Conservation (phyloP, 2,797 vertebrate species). For the Pyrrhura leucotis region DNA sequence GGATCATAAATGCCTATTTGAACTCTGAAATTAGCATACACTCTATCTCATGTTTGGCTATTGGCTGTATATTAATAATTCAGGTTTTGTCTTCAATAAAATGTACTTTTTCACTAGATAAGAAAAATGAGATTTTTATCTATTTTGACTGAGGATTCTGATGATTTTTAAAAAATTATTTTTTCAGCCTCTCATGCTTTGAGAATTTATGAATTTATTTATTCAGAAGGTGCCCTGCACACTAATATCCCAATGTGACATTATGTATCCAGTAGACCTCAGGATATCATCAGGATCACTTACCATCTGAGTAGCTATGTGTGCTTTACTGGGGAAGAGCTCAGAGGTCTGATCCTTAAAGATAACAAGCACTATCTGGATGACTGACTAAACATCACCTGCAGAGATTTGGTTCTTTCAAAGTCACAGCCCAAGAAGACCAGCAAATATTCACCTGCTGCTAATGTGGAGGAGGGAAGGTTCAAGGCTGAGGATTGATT, state of each 20-base stretch:
- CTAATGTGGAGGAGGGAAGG: neutral
- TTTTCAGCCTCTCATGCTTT: neutral
- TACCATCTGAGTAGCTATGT: neutral
- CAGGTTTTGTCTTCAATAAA: slow-evolving; percentile 45
- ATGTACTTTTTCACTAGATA: neutral
- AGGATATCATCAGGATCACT: neutral
- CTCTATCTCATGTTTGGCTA: slow-evolving; percentile 35
- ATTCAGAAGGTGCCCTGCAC: neutral
- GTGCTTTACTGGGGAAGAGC: neutral
- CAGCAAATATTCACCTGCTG: neutral
- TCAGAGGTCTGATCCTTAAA: neutral
- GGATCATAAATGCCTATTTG: slow-evolving; percentile 36
- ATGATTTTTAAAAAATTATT: neutral
- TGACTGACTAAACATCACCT: neutral
- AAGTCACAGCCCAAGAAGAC: neutral
- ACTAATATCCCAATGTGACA: neutral
- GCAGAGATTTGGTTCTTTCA: neutral
- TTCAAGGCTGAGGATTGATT: neutral
- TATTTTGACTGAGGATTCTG: slow-evolving; percentile 41
- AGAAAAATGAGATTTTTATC: slow-evolving; percentile 39
- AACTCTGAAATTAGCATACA: slow-evolving; percentile 54
- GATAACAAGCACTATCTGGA: neutral
- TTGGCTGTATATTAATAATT: slow-evolving; percentile 49
- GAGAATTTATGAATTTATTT: slow-evolving; percentile 39
- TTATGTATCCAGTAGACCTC: neutral